phyloP scores from a whole-genome alignment of 2,113 vertebrate genomes.

The Alaudala cheleensis region DNA sequence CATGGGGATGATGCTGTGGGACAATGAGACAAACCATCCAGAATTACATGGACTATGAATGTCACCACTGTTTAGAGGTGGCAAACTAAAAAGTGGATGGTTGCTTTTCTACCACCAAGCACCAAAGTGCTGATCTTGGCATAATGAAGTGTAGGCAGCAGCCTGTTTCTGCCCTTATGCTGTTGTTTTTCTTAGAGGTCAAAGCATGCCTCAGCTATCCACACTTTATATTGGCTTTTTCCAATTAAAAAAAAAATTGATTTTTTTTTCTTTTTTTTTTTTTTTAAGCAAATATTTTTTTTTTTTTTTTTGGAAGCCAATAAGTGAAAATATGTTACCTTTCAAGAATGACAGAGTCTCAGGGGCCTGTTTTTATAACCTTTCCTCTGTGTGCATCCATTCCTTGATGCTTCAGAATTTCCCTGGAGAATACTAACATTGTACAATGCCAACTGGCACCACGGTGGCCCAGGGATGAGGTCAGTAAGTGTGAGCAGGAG shows the following conservation, averaged over 20 bases:
- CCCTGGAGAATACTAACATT: not conserved
- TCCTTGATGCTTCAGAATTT: not conserved
- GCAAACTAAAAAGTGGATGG: not conserved
- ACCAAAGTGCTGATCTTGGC: not conserved
- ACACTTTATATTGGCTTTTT: not conserved
- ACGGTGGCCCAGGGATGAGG: not conserved
- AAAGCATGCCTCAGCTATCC: not conserved
- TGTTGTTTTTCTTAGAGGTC: not conserved
- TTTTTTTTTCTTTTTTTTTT: not conserved
- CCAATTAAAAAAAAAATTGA: not conserved
- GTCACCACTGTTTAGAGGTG: not conserved
- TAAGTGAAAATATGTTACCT: not conserved
- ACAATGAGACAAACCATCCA: not conserved
- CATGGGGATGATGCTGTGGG: not conserved
- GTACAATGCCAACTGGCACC: rapidly evolving
- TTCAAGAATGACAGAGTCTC: not conserved
- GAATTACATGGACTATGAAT: not conserved
- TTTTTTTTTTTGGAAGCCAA: not conserved
- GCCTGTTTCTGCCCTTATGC: not conserved
- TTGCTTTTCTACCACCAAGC: not conserved
- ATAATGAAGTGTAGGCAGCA: not conserved
- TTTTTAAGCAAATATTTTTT: not conserved
- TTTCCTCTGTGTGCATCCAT: not conserved
- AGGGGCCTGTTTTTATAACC: not conserved
- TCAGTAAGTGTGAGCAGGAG: not conserved